Conservation (phyloP, 2,888 invertebrate species). For the Clanis bilineata region DNA sequence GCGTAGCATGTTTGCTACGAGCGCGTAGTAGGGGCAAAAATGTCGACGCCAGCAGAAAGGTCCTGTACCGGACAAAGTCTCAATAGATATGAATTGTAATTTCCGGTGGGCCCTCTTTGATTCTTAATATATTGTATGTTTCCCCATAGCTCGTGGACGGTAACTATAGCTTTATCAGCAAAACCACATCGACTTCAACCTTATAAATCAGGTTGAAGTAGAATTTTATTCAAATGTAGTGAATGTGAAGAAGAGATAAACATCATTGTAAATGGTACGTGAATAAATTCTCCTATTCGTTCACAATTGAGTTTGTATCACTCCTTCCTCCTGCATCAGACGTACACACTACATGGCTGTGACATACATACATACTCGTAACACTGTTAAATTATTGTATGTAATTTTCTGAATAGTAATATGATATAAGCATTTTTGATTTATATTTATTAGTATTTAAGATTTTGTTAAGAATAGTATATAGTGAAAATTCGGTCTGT, state of each 20-base stretch:
- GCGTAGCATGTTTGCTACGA: background rate
- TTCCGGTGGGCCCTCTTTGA: conserved; percentile 42
- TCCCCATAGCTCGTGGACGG: background rate
- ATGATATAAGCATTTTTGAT: too few species aligned
- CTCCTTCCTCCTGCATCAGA: too few species aligned
- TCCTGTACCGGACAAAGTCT: conserved; percentile 25
- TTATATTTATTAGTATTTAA: too few species aligned
- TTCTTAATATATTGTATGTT: conserved; percentile 28
- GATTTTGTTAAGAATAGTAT: too few species aligned
- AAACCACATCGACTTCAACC: background rate
- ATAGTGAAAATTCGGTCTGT: too few species aligned
- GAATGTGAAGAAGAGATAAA: background rate
- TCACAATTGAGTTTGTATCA: too few species aligned
- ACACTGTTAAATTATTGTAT: too few species aligned
- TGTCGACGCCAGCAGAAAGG: conserved; percentile 3
- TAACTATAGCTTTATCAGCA: background rate
- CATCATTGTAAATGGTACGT: too few species aligned
- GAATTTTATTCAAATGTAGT: background rate
- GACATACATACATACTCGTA: too few species aligned
- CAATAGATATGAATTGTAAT: conserved; percentile 39
- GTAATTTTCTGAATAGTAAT: too few species aligned
- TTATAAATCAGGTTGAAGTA: background rate
- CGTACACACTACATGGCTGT: too few species aligned
- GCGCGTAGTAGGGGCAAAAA: conserved; percentile 12
- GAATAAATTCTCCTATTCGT: too few species aligned